These are phyloP conservation scores for Lagodon rhomboides DNA, from an alignment of 2,797 vertebrate species.

Conservation along the genomic window DNA sequence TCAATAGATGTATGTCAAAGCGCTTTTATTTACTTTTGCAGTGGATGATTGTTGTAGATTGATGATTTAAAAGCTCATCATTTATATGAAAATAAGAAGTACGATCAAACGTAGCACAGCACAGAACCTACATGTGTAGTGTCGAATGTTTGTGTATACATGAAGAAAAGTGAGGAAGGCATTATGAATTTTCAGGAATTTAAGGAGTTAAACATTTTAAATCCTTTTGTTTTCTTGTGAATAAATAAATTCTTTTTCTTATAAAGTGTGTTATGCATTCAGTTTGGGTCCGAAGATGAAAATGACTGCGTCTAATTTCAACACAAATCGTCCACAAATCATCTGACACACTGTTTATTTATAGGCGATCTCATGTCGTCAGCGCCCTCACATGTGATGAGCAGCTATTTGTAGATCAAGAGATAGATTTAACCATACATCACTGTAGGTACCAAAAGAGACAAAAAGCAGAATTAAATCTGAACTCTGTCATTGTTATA, in stretches of 20 bases:
- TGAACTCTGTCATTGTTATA: too few species aligned
- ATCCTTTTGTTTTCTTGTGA: slow-evolving; percentile 63
- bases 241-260: slow-evolving; percentile 72
- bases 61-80: slow-evolving; percentile 38
- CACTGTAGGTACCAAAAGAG: neutral
- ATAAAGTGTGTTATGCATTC: slow-evolving; percentile 18
- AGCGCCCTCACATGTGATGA: neutral
- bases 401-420: neutral
- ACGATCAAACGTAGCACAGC: slow-evolving; percentile 38
- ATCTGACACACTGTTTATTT: slow-evolving; percentile 3
- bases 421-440: neutral
- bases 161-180: slow-evolving; percentile 29
- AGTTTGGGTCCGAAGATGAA: neutral
- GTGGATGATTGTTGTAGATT: slow-evolving; percentile 40
- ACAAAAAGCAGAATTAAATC: neutral
- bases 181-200: slow-evolving; percentile 48
- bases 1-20: slow-evolving; percentile 15
- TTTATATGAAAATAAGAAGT: slow-evolving; percentile 34
- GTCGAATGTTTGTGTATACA: slow-evolving; percentile 46
- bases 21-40: slow-evolving; percentile 41
- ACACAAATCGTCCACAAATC: neutral
- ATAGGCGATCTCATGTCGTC: neutral
- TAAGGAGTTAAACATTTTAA: slow-evolving; percentile 39
- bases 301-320: neutral
- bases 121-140: slow-evolving; percentile 23